Base-by-base conservation (phyloP, 2,797 vertebrate species). In the Falco rusticolus region DNA sequence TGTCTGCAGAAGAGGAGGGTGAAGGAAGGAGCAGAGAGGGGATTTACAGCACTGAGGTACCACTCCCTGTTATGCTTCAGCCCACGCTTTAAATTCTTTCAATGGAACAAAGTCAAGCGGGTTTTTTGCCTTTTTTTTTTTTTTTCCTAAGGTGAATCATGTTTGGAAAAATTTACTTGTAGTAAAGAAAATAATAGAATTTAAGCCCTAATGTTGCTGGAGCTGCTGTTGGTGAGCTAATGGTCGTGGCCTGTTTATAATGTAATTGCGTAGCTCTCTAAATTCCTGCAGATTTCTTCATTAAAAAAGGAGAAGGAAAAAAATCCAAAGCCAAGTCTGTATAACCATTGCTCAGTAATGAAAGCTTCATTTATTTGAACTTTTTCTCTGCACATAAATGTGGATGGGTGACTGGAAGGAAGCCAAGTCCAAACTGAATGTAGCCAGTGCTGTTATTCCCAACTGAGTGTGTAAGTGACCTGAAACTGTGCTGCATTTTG, bases 71-170 rank as follows among this genome's bases (percentile, higher is more conserved):
- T 80, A 12, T 72, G 56, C 33, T 89, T 63, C 91, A 95, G 61
- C 91, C 93, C 91, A 96, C 43, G 51, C 87, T 89, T 92, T 74
- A 54, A 87, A 91, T 95, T 95, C 76, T 94, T 96, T 81, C 76
- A 78, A 3, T 85, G 74, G 65, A 85, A 93, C 50, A 89, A 94
- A 88, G 60, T 83, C 64, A 95, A 89, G 14, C 6, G 17, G 41
- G 13, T 13, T 51, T 68, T 20, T 48, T 17, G 41, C 41, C 13
- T 41, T 41, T 41, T 41, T 41, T 41, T 41, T 41, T 41, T 14
- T n/a, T 84, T 91, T 56, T 45, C 47, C 39, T 64, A 47, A 89
- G 61, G 56, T 94, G 83, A 97, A 66, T 89, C 85, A 81, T 65
- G 34, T 39, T 94, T 65, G 90, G 82, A 94, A 94, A 96, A 95